Conservation (phyloP, 2,113 vertebrate species). For the Eretmochelys imbricata region DNA sequence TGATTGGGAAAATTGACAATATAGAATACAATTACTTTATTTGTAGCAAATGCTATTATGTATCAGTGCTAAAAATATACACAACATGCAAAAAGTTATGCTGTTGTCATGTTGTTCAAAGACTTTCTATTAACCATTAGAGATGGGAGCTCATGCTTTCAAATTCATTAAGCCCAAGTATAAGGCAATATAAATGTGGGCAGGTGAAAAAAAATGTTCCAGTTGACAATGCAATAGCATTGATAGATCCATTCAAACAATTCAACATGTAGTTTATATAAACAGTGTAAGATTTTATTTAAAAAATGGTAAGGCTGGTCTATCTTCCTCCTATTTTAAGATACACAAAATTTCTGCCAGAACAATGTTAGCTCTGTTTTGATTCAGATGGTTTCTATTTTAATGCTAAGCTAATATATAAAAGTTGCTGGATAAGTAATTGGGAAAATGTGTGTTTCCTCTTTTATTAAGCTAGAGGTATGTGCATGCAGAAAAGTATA, state of each 20-base stretch:
- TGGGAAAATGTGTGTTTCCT: conserved; percentile 11
- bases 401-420: conserved; percentile 12
- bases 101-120: neutral
- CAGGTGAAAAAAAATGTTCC: neutral
- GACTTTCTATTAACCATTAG: neutral
- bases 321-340: neutral
- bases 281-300: neutral
- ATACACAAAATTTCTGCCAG: neutral
- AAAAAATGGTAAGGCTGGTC: neutral
- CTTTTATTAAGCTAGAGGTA: conserved; percentile 3
- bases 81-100: neutral
- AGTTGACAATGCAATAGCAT: neutral
- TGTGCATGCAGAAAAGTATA: neutral
- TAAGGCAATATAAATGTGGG: neutral
- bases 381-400: neutral
- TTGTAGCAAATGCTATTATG: neutral
- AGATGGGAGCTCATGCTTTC: neutral
- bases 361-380: neutral
- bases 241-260: neutral
- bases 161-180: neutral
- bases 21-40: neutral
- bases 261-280: neutral
- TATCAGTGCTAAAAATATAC: neutral
- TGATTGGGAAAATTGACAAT: neutral
- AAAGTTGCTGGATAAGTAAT: neutral